These are phyloP conservation scores for Scyliorhinus canicula DNA, from an alignment of 2,797 vertebrate genomes.

Conservation along the genomic window DNA sequence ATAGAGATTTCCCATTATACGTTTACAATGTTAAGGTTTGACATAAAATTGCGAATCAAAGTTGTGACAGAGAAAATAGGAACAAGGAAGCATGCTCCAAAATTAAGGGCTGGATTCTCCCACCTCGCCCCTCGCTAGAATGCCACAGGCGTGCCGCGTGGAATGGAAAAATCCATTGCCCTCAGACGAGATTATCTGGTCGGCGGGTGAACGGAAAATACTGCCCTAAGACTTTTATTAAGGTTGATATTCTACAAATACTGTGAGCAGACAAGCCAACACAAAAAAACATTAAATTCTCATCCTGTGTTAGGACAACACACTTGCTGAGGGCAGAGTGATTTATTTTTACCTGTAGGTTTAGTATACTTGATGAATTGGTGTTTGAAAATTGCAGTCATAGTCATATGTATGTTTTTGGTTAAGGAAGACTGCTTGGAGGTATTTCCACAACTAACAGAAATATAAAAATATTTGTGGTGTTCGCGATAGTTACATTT, in stretches of 20 bases:
- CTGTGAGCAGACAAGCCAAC: background rate
- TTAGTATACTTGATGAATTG: background rate
- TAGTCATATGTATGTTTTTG: background rate
- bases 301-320: background rate
- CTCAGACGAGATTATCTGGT: no score
- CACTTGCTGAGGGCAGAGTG: background rate
- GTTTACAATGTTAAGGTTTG: background rate
- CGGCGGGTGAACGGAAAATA: no score
- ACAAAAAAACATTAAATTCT: background rate
- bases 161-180: no score
- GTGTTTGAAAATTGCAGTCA: background rate
- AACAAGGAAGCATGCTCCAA: background rate
- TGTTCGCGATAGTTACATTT: background rate
- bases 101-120: no score
- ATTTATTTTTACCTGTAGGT: background rate
- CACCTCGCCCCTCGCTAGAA: no score
- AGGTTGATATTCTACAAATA: background rate
- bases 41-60: background rate
- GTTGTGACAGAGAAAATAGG: background rate
- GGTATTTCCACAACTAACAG: background rate
- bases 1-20: background rate
- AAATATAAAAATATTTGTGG: background rate
- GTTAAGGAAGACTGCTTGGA: background rate
- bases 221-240: background rate
- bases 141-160: no score